phyloP scores from a whole-genome alignment of 2,797 vertebrate genomes.

The Pteropus rufus region DNA sequence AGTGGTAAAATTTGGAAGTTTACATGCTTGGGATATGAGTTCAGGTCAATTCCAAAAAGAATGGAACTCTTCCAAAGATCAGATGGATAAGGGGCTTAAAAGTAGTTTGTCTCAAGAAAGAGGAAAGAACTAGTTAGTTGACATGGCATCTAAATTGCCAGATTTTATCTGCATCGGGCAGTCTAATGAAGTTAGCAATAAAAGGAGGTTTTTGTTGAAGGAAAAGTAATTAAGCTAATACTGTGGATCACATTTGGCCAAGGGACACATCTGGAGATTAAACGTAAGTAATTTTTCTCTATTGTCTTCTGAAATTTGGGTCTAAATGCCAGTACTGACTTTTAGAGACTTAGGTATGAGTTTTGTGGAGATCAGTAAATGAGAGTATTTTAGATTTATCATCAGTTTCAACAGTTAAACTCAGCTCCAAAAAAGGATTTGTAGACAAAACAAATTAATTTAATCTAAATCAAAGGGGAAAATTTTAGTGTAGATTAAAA shows the following conservation, averaged over 20 bases:
- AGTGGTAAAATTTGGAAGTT: background rate
- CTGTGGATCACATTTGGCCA: background rate
- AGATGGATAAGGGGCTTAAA: background rate
- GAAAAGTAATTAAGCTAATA: background rate
- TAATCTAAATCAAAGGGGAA: background rate
- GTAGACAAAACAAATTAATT: background rate
- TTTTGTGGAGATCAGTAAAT: background rate
- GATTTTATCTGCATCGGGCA: background rate
- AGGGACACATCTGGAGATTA: background rate
- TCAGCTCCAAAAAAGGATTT: background rate
- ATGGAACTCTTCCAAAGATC: background rate
- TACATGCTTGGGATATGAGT: background rate
- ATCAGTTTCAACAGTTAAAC: background rate
- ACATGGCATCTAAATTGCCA: background rate
- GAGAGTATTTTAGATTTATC: background rate
- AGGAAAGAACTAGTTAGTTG: background rate
- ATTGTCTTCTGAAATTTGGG: background rate
- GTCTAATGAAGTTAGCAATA: background rate
- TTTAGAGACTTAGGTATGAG: background rate
- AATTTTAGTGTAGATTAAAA: background rate
- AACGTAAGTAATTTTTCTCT: conserved; percentile 41
- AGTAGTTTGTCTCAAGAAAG: background rate
- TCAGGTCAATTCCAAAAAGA: background rate
- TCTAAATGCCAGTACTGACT: background rate
- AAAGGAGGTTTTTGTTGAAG: conserved; percentile 3